Evolutionary conservation across 2,113 vertebrate species (phyloP).

Genomic region (Ornithorhynchus anatinus): DNA sequence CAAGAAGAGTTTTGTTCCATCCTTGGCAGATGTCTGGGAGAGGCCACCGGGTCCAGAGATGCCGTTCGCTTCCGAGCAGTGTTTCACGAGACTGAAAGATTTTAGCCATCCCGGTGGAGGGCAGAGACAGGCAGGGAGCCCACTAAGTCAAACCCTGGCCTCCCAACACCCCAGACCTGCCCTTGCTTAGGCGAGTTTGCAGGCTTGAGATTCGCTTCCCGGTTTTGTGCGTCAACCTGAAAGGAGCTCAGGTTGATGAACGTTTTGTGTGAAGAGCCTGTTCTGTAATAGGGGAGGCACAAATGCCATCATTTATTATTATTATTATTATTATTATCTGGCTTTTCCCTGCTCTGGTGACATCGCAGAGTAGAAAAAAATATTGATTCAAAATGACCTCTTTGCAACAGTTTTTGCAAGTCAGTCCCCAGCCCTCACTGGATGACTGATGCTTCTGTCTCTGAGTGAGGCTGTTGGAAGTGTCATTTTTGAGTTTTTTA

Average conservation of each 20-base stretch:
- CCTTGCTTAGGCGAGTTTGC: neutral
- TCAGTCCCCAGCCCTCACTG: too few relatives aligned
- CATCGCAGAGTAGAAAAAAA: too few relatives aligned
- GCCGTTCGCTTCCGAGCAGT: constrained; percentile 24
- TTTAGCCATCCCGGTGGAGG: constrained; percentile 10
- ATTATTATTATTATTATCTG: too few relatives aligned
- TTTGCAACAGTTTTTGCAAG: too few relatives aligned
- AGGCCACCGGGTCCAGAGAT: neutral
- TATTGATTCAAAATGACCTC: too few relatives aligned
- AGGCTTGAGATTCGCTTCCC: constrained; percentile 4
- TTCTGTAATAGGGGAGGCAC: neutral
- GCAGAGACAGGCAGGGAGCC: neutral
- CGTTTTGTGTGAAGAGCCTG: neutral
- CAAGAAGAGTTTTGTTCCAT: constrained; percentile 58
- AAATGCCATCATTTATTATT: too few relatives aligned
- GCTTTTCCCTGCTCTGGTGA: too few relatives aligned
- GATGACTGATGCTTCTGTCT: too few relatives aligned
- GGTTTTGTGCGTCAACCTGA: constrained; percentile 27
- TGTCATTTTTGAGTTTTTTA: too few relatives aligned
- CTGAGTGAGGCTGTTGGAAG: too few relatives aligned
- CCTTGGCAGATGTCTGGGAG: neutral
- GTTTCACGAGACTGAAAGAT: constrained; percentile 4
- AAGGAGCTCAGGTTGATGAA: neutral
- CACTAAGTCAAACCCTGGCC: neutral
- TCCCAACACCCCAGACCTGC: neutral